Evolutionary conservation across 1,140 invertebrate species (phyloP).

Genomic region (Akabosia matsudoensis): DNA sequence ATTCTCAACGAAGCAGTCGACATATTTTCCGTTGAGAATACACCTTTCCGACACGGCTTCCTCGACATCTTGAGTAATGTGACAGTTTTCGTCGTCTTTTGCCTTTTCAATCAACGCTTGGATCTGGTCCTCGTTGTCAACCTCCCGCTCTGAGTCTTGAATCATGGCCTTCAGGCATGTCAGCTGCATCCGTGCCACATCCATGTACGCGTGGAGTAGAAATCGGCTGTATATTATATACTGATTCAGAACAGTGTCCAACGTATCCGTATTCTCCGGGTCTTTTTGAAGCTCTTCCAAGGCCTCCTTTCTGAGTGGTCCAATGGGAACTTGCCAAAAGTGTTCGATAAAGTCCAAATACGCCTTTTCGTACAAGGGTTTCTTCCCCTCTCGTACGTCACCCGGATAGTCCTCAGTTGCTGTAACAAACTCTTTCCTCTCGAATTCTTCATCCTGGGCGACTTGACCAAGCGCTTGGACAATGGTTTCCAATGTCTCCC

Average conservation of each 20-base stretch:
- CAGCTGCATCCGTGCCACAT: not conserved
- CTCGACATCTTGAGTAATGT: not conserved
- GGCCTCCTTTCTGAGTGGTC: not conserved
- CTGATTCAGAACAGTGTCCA: not conserved
- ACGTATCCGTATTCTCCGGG: not conserved
- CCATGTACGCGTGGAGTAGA: not conserved
- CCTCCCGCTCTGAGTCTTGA: not conserved
- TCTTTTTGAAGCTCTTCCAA: not conserved
- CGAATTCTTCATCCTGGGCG: too few species aligned
- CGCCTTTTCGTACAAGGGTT: not conserved
- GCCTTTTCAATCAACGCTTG: not conserved
- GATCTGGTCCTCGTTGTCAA: not conserved
- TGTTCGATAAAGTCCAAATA: not conserved
- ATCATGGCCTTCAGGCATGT: not conserved
- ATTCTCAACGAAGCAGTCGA: not conserved
- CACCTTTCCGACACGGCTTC: not conserved
- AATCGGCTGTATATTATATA: not conserved
- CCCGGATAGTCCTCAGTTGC: not conserved
- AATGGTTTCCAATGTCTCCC: too few species aligned
- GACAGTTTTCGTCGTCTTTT: not conserved
- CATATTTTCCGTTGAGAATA: not conserved
- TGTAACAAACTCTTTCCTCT: too few species aligned
- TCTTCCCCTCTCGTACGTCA: not conserved
- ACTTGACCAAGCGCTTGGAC: too few species aligned
- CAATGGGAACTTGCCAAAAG: too few species aligned